phyloP scores from a whole-genome alignment of 1,140 invertebrate genomes.

The Carcinoscorpius rotundicauda region DNA sequence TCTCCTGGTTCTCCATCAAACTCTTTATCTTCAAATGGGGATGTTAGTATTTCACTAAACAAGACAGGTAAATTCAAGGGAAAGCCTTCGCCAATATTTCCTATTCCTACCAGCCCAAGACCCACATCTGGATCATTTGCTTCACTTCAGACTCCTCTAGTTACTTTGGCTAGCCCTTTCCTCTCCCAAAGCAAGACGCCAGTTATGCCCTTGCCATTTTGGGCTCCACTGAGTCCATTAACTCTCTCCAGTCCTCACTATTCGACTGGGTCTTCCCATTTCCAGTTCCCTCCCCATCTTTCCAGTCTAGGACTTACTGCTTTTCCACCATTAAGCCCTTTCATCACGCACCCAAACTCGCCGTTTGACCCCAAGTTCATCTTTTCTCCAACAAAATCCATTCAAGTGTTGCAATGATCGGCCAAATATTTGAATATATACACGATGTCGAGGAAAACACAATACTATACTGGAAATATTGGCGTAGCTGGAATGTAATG shows the following conservation, averaged over 20 bases:
- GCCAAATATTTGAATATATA: too few relatives aligned
- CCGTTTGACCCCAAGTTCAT: slow-evolving; percentile 25
- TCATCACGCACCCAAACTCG: slow-evolving; percentile 21
- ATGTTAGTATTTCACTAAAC: too few relatives aligned
- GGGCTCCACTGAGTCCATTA: slow-evolving; percentile 15
- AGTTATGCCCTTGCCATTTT: slow-evolving; percentile 20
- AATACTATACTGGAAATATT: too few relatives aligned
- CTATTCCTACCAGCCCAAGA: slow-evolving; percentile 17
- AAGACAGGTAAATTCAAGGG: slow-evolving; percentile 19
- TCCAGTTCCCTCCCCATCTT: slow-evolving; percentile 23
- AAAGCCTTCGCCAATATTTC: slow-evolving; percentile 26
- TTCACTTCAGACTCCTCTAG: slow-evolving; percentile 26
- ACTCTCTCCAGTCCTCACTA: slow-evolving; percentile 17
- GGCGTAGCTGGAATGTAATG: too few relatives aligned
- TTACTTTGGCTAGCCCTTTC: slow-evolving; percentile 27
- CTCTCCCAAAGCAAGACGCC: slow-evolving; percentile 21
- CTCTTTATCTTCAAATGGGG: too few relatives aligned
- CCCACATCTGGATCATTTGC: slow-evolving; percentile 1
- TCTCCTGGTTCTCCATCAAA: too few relatives aligned
- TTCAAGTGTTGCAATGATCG: slow-evolving; percentile 22
- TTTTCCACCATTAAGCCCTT: slow-evolving; percentile 20
- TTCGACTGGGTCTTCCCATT: slow-evolving; percentile 18
- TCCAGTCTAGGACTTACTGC: slow-evolving; percentile 4
- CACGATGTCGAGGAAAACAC: too few relatives aligned
- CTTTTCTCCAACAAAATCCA: slow-evolving; percentile 25